Conservation (phyloP, 2,888 invertebrate species). For the Poecilus cupreus region DNA sequence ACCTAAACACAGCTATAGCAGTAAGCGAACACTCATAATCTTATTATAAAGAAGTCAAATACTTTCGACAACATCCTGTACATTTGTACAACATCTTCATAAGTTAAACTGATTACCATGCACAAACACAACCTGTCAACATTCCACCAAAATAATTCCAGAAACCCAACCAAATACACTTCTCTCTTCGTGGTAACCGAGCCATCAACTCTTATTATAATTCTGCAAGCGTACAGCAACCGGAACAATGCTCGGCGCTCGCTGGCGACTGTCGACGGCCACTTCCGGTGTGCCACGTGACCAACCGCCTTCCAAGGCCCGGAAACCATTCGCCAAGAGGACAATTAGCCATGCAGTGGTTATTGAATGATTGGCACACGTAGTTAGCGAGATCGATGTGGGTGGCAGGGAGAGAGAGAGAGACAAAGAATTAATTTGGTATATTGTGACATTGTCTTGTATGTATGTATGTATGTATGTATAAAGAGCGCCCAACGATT, state of each 20-base stretch:
- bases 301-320: not conserved
- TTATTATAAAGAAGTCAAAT: no score
- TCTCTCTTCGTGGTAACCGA: not conserved
- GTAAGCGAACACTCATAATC: no score
- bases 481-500: no score
- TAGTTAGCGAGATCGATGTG: no score
- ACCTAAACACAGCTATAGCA: no score
- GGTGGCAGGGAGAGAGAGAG: not conserved
- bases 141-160: not conserved
- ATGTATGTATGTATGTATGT: no score
- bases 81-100: no score
- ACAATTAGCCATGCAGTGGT: not conserved
- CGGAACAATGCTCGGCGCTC: not conserved
- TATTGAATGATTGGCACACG: not conserved
- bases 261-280: not conserved
- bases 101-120: not conserved
- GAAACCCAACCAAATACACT: not conserved
- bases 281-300: conserved; percentile 45
- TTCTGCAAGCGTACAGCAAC: not conserved
- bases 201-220: not conserved
- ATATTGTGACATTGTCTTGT: no score
- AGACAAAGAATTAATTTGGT: no score
- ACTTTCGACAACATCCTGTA: no score
- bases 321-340: not conserved
- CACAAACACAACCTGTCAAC: not conserved